Evolutionary conservation across 2,888 invertebrate genomes (phyloP), one percentile per base, ranked within the genome.

Genomic region (Anaspis maculata): DNA sequence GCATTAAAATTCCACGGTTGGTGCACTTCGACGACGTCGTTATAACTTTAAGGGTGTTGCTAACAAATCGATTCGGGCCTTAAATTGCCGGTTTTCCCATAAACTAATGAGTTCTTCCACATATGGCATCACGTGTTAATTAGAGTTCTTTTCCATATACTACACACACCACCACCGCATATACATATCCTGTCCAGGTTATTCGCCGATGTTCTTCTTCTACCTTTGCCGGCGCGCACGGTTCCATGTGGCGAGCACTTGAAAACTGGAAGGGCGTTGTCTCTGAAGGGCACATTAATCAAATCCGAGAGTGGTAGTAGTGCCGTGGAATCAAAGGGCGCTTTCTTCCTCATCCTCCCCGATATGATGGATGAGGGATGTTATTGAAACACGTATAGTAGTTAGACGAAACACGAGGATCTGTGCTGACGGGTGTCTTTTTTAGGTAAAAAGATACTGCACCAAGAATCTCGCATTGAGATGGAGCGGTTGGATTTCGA

Each of bases 51-150:
- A 19, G 19, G 19, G 19, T 19, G 19, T 19, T 19, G 5, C 19
- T 19, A 19, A 19, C 19, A 19, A 19, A 19, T 19, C 19, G 19
- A 19, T 19, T 9, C 19, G n/a, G 5, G 19, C 19, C 9, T 19
- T 19, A 19, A 19, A 19, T 19, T 19, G 19, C 19, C 19, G 19
- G 19, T 19, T 19, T 19, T 19, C 19, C 19, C 19, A 19, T 19
- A 19, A 19, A 19, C 19, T 19, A 19, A 19, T 19, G 19, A 9
- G 19, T 9, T 19, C n/a, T n/a, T n/a, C n/a, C 19, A 19, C 19
- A 19, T 19, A 9, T 19, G 19, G 19, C 19, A 9, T 19, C 19
- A 19, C 19, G 19, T 19, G 19, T 19, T 19, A 19, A 19, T 19
- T 19, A 19, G 19, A n/a, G 19, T 19, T 9, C 19, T 19, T 19